Base-by-base conservation (phyloP, 2,888 invertebrate genomes). In the Hirtodrosophila duncani region DNA sequence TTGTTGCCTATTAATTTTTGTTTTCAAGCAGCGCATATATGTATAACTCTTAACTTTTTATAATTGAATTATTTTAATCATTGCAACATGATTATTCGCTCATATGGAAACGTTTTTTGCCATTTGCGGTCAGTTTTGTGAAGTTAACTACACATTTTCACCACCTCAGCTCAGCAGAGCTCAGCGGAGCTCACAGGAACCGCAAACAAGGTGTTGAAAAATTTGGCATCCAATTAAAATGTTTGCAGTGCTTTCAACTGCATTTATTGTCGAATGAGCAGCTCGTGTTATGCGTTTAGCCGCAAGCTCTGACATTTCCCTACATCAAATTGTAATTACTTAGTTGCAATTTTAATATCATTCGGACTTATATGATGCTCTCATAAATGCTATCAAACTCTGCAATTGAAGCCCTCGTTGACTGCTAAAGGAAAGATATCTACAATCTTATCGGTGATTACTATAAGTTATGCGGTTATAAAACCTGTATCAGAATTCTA, bases 61-160 rank as follows among this genome's bases (percentile, higher is more conserved):
- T n/a, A 70, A 75, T 75, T 72, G 55, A 71, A 71, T 67, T 64
- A 56, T 60, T 72, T 52, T 49, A 63, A 79, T 67, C 77, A 70
- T 49, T 34, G 51, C 48, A 29, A 17, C 31, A 6, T n/a, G 21
- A 36, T 18, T 46, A n/a, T n/a, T n/a, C n/a, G 44, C 44, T 46
- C 69, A 29, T 23, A 34, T 46, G 18, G 33, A 57, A 57, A 39
- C 27, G 20, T 13, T 37, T 27, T 42, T 23, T 37, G 16, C 36
- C 53, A 61, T 61, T 41, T 52, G 74, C 49, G 69, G 74, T 69
- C 58, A 69, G 41, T 56, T 53, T 56, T 13, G 29, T 11, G 27
- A 30, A 33, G 41, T 10, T 10, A 10, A 26, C 9, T 26, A 14
- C 18, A 31, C n/a, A n/a, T n/a, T n/a, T 17, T 26, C 14, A n/a